Base-by-base conservation (phyloP, 2,888 invertebrate species). In the Ophraella communa region DNA sequence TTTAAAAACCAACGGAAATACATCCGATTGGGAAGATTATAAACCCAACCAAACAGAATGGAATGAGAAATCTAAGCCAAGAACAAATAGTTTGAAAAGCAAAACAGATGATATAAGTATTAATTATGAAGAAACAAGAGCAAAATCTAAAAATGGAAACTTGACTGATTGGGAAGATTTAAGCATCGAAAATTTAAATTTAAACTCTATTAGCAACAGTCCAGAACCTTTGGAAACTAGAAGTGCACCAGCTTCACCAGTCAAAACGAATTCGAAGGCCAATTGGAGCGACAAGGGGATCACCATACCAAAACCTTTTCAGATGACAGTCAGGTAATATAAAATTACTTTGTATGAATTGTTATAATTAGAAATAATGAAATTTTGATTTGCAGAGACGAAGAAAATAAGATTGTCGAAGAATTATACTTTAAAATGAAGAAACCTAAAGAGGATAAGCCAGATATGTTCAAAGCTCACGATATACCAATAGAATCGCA, bases 401-500 rank as follows among this genome's bases (percentile, higher is more conserved):
- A 89, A 77, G 89, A 88, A 67, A 87, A 87, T 49, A 86, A 87
- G 65, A 84, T 85, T 52, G 83, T 87, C 0, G 85, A 84, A 62
- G 85, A 87, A 71, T 79, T 81, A 33, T 76, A 80, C 49, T 68
- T 74, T 5, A 72, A 73, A 66, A 76, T 74, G 27, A 77, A 77
- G 52, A 78, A 77, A 54, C 76, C 76, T 24, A 78, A 85, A 69
- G 84, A 85, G 72, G 77, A 78, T 24, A 83, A 81, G 71, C 70
- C 81, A 5, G 84, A 86, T 64, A 84, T 85, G 73, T 88, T 89
- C 68, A 84, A 83, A 73, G 87, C 88, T 1, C 85, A 87, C 73
- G 87, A 89, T 2, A 85, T 91, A 62, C 91, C 91, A 0, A 85
- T 91, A 39, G 89, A 90, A 71, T 90, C 91, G 0, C 86, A 88